Evolutionary conservation across 2,888 invertebrate species (phyloP), one percentile per base, ranked within the genome.

Genomic region (Himalopsyche tibetana): DNA sequence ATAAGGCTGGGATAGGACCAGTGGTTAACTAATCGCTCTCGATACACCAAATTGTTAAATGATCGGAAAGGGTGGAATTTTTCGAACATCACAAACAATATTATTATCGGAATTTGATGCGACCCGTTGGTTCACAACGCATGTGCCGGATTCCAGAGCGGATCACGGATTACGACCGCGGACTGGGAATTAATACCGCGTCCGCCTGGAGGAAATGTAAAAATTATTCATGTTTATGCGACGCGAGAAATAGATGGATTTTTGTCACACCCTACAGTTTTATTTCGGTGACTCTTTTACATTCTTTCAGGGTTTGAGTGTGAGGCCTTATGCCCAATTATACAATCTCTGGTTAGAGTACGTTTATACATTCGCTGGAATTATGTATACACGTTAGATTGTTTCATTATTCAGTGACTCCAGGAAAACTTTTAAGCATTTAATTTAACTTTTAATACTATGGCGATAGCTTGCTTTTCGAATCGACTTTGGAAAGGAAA

Each of bases 201-300:
- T 56, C 56, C 56, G 56, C 56, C 56, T 56, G 56, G 56, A 56
- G 56, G 56, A 56, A 56, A 56, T 56, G 56, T 56, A 56, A 56
- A 56, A 56, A 56, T 56, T 56, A 56, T 56, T 56, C 56, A 56
- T 56, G 56, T 56, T 56, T 56, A 56, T 56, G 56, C 56, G 56
- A 17, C 56, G 56, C 56, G 56, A 56, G 56, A 56, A 56, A 56
- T 56, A 56, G 56, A 56, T 56, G 56, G 56, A 56, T 56, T 56
- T 56, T 56, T 56, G 56, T 56, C 56, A 56, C 56, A 56, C 56
- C 56, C 56, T 19, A 56, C 56, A n/a, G 56, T 56, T 56, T 56
- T 56, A 56, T 56, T 56, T 28, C 80, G 80, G 80, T 80, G 80
- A 38, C 45, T 80, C 40, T 19, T 80, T 80, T 80, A 45, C 19